These are phyloP conservation scores for Tinea pellionella DNA, from an alignment of 2,888 invertebrate species.

Conservation along the genomic window DNA sequence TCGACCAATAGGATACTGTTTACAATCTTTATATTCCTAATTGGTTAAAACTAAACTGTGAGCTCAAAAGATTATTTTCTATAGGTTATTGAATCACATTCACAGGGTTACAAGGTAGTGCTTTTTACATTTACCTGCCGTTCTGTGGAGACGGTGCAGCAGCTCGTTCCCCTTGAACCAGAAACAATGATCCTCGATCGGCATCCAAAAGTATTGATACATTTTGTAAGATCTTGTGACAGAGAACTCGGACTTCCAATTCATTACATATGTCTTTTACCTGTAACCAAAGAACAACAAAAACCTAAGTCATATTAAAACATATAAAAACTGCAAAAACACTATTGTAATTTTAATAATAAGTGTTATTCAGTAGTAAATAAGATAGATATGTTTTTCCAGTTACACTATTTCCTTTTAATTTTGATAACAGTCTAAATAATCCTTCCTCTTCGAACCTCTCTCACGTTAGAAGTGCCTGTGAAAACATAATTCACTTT, in stretches of 20 bases:
- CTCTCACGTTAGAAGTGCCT: not conserved
- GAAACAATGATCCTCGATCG: constrained; percentile 91
- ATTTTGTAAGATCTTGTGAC: constrained; percentile 96
- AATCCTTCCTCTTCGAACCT: not conserved
- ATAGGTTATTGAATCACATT: no score
- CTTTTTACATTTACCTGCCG: constrained; percentile 39
- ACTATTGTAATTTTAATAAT: no score
- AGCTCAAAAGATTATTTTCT: no score
- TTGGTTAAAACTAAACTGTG: no score
- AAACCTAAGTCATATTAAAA: no score
- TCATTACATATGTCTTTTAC: constrained; percentile 97
- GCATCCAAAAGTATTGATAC: constrained; percentile 92
- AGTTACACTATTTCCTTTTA: not conserved
- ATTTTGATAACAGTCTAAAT: not conserved
- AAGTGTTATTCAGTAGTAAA: no score
- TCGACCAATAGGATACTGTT: no score
- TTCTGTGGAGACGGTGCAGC: constrained; percentile 54
- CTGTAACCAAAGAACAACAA: constrained; percentile 46
- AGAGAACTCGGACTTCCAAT: constrained; percentile 90
- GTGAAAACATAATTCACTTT: constrained; percentile 19
- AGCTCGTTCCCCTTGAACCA: constrained; percentile 76
- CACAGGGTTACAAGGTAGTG: no score
- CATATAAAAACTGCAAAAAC: no score
- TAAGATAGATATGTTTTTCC: no score
- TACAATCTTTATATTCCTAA: no score